Percentiles rank a stretch among this genome's conserved stretches.
Conservation (phyloP, 2,113 vertebrate genomes). For the Leptobrachium ailaonicum region DNA sequence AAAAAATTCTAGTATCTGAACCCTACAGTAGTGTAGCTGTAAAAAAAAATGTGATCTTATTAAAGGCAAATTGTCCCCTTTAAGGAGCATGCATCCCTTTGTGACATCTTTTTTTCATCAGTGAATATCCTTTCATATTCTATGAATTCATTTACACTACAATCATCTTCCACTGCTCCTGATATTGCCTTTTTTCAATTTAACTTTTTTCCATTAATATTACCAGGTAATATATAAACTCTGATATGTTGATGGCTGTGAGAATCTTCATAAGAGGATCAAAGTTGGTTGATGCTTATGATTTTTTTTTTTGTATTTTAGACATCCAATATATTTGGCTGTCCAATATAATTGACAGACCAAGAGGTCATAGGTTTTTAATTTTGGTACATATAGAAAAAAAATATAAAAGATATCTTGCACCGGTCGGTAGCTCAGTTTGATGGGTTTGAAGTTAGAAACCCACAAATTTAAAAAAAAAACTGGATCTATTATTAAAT, state of each 20-base stretch:
- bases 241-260: not conserved
- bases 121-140: constrained; percentile 35
- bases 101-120: constrained; percentile 42
- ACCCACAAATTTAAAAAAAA: too few relatives aligned
- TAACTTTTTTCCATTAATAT: not conserved
- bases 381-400: too few relatives aligned
- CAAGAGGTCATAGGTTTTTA: too few relatives aligned
- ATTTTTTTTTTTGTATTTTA: too few relatives aligned
- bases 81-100: constrained; percentile 34
- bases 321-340: too few relatives aligned
- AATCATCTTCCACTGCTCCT: constrained; percentile 26
- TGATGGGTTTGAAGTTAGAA: too few relatives aligned
- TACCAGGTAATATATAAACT: not conserved
- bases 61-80: constrained; percentile 43
- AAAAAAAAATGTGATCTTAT: constrained; percentile 33
- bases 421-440: too few relatives aligned
- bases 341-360: too few relatives aligned
- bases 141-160: constrained; percentile 39
- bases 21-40: constrained; percentile 19
- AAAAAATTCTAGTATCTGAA: constrained; percentile 30
- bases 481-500: too few relatives aligned
- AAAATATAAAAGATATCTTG: too few relatives aligned
- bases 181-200: not conserved
- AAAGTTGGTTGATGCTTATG: too few relatives aligned
- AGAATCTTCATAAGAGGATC: not conserved